phyloP scores from a whole-genome alignment of 2,888 invertebrate species.

The Eristalis intricaria region DNA sequence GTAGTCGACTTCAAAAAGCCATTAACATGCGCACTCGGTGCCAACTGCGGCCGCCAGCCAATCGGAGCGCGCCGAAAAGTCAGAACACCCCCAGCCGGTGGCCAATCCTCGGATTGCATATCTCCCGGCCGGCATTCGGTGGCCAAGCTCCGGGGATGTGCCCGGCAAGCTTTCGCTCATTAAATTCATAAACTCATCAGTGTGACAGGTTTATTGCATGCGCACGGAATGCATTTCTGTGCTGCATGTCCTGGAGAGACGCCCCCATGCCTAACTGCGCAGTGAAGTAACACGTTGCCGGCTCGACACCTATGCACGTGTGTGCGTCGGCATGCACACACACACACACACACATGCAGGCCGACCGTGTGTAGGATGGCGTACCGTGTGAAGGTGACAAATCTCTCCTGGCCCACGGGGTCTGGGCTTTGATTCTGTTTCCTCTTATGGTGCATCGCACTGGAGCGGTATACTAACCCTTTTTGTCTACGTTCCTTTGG shows the following conservation, averaged over 20 bases:
- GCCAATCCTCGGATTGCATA: slow-evolving; percentile 75
- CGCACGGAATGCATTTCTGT: slow-evolving; percentile 64
- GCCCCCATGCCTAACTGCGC: slow-evolving; percentile 68
- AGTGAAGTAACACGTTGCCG: slow-evolving; percentile 58
- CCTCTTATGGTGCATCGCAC: slow-evolving; percentile 71
- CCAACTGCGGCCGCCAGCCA: slow-evolving; percentile 75
- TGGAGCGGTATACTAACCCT: slow-evolving; percentile 69
- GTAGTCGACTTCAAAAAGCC: slow-evolving; percentile 60
- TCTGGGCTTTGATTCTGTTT: slow-evolving; percentile 67
- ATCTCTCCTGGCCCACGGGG: slow-evolving; percentile 59
- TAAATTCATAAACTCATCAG: slow-evolving; percentile 70
- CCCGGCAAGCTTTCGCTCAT: slow-evolving; percentile 66
- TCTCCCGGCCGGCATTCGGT: slow-evolving; percentile 72
- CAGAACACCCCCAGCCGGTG: slow-evolving; percentile 10
- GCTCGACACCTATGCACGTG: slow-evolving; percentile 23
- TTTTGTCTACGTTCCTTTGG: slow-evolving; percentile 62
- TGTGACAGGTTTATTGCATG: slow-evolving; percentile 72
- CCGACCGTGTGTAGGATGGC: slow-evolving; percentile 24
- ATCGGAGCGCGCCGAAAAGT: slow-evolving; percentile 74
- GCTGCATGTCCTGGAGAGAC: slow-evolving; percentile 65
- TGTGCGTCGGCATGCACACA: slow-evolving; percentile 48
- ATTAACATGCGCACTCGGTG: slow-evolving; percentile 73
- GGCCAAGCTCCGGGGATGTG: slow-evolving; percentile 65
- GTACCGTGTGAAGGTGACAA: slow-evolving; percentile 66
- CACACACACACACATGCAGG: slow-evolving; percentile 32